Percentiles rank a stretch among this genome's conserved stretches.
These are phyloP conservation scores for Oscarella lobularis DNA, from an alignment of 37 sponge, comb jelly and placozoan genomes.

Conservation along the genomic window DNA sequence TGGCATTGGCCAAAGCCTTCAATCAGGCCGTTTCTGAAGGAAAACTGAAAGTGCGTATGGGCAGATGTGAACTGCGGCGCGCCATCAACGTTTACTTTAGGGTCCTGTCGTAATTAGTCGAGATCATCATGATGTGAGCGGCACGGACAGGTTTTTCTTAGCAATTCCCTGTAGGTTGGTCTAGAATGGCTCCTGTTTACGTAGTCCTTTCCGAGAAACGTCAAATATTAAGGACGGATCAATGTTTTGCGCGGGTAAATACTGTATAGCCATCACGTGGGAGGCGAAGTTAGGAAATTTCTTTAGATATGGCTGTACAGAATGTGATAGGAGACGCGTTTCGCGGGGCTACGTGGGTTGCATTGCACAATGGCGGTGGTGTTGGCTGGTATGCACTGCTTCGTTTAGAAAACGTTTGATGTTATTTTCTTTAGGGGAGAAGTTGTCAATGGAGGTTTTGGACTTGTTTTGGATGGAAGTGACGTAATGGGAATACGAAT, in stretches of 20 bases:
- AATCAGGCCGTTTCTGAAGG: slow-evolving; percentile 82
- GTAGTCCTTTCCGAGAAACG: slow-evolving; percentile 92
- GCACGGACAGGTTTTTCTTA: slow-evolving; percentile 72
- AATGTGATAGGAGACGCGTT: slow-evolving; percentile 92
- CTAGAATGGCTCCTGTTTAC: background rate
- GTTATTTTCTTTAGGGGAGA: slow-evolving; percentile 51
- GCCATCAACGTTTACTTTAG: slow-evolving; percentile 27
- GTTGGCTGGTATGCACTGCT: slow-evolving; percentile 76
- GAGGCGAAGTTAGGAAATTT: background rate
- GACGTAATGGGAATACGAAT: slow-evolving; percentile 23
- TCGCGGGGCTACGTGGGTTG: slow-evolving; percentile 95
- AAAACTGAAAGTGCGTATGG: slow-evolving; percentile 51
- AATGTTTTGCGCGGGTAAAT: slow-evolving; percentile 82
- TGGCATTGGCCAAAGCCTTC: slow-evolving; percentile 75
- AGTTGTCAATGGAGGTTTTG: slow-evolving; percentile 98
- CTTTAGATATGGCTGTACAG: slow-evolving; percentile 93
- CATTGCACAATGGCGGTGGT: slow-evolving; percentile 99
- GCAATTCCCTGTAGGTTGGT: background rate
- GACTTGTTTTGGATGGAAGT: slow-evolving; percentile 86
- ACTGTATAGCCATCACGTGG: background rate
- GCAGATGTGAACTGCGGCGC: too few species aligned
- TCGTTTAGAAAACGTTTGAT: slow-evolving; percentile 2
- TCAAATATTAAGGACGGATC: slow-evolving; percentile 94
- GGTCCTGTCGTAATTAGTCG: slow-evolving; percentile 82
- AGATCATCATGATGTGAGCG: slow-evolving; percentile 98